Conservation (phyloP, 2,888 invertebrate species). For the Meiosimyza decipiens region DNA sequence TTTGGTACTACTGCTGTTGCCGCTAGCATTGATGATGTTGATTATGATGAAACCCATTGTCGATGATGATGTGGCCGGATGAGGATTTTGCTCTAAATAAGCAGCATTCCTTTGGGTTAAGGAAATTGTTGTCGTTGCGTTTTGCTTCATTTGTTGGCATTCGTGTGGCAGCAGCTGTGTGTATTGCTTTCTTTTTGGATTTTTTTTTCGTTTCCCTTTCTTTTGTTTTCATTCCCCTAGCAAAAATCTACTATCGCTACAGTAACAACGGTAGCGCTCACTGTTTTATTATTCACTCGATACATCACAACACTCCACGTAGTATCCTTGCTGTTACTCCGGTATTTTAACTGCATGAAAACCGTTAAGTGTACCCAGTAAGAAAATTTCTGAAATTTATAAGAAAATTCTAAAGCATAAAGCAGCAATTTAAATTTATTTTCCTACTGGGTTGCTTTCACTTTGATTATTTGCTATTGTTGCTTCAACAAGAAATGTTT, state of each 20-base stretch:
- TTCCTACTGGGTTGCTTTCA: no score
- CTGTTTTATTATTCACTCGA: background rate
- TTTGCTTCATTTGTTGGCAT: background rate
- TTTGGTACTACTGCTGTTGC: background rate
- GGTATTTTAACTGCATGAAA: no score
- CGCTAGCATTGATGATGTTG: background rate
- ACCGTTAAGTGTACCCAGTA: no score
- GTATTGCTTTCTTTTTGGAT: background rate
- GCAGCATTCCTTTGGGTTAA: background rate
- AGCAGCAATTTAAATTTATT: no score
- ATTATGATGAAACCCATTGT: background rate
- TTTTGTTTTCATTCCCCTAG: background rate
- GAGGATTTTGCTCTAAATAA: no score
- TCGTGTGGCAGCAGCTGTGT: background rate
- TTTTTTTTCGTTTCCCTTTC: background rate
- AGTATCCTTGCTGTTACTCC: background rate
- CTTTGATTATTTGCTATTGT: no score
- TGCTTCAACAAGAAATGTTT: no score
- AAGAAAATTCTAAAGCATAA: no score
- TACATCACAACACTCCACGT: background rate
- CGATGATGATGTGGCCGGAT: no score
- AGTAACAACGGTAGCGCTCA: background rate
- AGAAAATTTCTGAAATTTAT: no score
- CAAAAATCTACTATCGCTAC: no score
- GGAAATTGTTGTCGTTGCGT: background rate